These are phyloP conservation scores for Melinaea marsaeus DNA, from an alignment of 2,888 invertebrate species.

Conservation along the genomic window DNA sequence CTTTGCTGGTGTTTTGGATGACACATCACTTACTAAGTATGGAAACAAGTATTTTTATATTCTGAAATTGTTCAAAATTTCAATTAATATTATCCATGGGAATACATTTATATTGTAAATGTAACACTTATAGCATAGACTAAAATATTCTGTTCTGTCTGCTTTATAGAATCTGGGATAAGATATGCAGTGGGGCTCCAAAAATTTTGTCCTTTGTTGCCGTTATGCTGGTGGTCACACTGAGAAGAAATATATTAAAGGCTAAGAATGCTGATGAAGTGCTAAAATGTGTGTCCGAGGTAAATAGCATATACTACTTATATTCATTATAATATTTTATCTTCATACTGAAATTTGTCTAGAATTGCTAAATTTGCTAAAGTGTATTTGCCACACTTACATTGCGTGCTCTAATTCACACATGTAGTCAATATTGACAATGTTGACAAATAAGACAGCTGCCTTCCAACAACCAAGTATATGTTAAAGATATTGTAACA, in stretches of 20 bases:
- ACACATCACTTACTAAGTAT: slow-evolving; percentile 87
- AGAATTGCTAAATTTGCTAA: not conserved
- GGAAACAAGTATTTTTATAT: slow-evolving; percentile 13
- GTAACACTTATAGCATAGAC: not conserved
- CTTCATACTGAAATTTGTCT: not conserved
- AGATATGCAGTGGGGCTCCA: slow-evolving; percentile 89
- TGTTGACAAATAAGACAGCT: too few relatives aligned
- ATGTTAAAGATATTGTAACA: too few relatives aligned
- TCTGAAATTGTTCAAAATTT: not conserved
- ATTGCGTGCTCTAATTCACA: too few relatives aligned
- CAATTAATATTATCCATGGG: not conserved
- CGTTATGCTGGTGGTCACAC: slow-evolving; percentile 83
- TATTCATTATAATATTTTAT: not conserved
- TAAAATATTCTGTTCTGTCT: slow-evolving; percentile 12
- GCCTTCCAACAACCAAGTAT: too few relatives aligned
- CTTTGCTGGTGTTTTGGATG: slow-evolving; percentile 88
- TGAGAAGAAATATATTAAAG: slow-evolving; percentile 81
- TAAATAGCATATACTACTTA: slow-evolving; percentile 28
- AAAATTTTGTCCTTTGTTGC: slow-evolving; percentile 89
- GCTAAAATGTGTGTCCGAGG: slow-evolving; percentile 81
- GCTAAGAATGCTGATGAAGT: slow-evolving; percentile 79
- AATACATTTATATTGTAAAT: too few relatives aligned
- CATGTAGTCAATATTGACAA: too few relatives aligned
- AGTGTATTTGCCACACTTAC: not conserved
- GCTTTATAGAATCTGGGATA: slow-evolving; percentile 89